phyloP scores from a whole-genome alignment of 2,797 vertebrate genomes.

The Anabas testudineus region DNA sequence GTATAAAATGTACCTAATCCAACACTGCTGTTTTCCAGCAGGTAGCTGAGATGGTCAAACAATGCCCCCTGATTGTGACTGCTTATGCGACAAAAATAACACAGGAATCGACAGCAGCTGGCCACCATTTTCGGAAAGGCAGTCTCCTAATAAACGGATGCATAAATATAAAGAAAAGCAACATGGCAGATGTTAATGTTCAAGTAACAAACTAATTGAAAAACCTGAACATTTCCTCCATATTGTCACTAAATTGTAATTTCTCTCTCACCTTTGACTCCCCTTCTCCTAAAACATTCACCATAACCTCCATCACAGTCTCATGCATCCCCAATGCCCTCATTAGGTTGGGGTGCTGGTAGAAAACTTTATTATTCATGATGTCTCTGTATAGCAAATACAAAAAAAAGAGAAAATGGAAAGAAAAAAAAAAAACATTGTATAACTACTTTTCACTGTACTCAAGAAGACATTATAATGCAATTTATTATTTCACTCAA shows the following conservation, averaged over 20 bases:
- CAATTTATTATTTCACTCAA: background rate
- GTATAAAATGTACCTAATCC: conserved; percentile 89
- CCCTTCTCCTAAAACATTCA: conserved; percentile 93
- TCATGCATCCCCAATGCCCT: conserved; percentile 95
- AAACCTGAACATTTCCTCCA: background rate
- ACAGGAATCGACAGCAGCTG: conserved; percentile 96
- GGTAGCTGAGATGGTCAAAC: conserved; percentile 96
- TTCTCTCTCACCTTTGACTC: conserved; percentile 89
- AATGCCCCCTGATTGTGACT: conserved; percentile 96
- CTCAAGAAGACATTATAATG: background rate
- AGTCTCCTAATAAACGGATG: conserved; percentile 86
- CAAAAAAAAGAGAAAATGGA: too few relatives aligned
- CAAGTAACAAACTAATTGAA: background rate
- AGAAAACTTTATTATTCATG: conserved; percentile 99
- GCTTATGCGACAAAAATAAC: conserved; percentile 97
- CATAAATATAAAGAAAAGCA: background rate
- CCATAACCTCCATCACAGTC: conserved; percentile 99
- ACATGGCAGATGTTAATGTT: background rate
- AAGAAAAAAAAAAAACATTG: conserved; percentile 24
- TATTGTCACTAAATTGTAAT: background rate
- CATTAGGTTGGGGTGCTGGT: conserved; percentile 98
- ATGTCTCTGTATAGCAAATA: conserved; percentile 86
- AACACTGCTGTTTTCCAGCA: conserved; percentile 95
- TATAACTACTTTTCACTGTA: background rate
- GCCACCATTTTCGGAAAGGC: conserved; percentile 97